Evolutionary conservation across 2,888 invertebrate genomes (phyloP).

Genomic region (Drosophila peninsularis): DNA sequence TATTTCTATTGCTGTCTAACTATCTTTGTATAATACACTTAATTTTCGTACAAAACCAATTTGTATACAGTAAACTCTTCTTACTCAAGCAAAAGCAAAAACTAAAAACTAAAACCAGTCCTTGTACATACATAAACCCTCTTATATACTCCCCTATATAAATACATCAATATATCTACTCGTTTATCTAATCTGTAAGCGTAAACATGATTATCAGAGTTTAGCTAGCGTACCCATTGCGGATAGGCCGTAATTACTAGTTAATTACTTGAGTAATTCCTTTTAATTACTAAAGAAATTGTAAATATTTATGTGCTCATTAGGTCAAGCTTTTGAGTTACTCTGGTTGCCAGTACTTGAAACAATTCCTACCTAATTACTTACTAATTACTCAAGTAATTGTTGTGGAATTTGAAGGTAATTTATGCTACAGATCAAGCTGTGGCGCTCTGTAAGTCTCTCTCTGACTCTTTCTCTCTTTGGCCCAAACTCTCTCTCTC

Average conservation of each 20-base stretch:
- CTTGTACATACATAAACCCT: conserved; percentile 44
- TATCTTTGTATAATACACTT: conserved; percentile 65
- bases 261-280: conserved; percentile 17
- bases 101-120: conserved; percentile 29
- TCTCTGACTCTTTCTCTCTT: conserved; percentile 16
- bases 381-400: conserved; percentile 8
- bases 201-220: not conserved
- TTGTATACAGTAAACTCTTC: conserved; percentile 23
- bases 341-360: not conserved
- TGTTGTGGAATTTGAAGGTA: conserved; percentile 3
- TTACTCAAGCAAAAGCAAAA: conserved; percentile 17
- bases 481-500: no score
- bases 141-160: conserved; percentile 17
- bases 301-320: conserved; percentile 5
- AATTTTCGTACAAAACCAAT: conserved; percentile 39
- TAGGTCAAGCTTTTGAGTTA: conserved; percentile 1
- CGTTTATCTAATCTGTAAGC: conserved; percentile 40
- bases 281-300: conserved; percentile 8
- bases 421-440: not conserved
- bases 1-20: conserved; percentile 46
- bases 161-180: conserved; percentile 42
- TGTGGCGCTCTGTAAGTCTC: conserved; percentile 15
- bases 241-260: conserved; percentile 1
- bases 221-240: not conserved
- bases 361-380: not conserved